Evolutionary conservation across 2,797 vertebrate species (phyloP).

Genomic region (Coracias cyanogaster): DNA sequence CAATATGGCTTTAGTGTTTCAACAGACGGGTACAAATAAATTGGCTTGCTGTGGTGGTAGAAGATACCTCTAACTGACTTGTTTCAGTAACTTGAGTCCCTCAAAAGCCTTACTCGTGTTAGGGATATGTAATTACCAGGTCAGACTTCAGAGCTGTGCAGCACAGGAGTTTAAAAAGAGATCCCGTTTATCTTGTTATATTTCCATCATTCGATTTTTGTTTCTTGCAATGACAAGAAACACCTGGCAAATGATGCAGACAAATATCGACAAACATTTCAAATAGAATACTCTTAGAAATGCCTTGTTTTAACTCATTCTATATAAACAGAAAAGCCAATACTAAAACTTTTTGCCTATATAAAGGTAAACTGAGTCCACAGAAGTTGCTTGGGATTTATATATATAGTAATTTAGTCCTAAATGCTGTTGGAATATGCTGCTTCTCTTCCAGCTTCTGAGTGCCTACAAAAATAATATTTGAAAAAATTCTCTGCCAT

Average conservation of each 20-base stretch:
- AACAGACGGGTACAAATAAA: neutral
- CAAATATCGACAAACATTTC: neutral
- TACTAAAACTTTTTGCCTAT: neutral
- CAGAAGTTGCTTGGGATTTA: neutral
- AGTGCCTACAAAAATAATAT: neutral
- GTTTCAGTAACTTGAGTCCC: neutral
- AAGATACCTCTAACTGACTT: slow-evolving; percentile 17
- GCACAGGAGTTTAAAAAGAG: neutral
- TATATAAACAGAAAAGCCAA: neutral
- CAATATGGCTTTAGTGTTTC: neutral
- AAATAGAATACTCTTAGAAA: neutral
- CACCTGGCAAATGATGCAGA: neutral
- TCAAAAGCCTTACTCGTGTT: neutral
- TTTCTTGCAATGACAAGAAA: neutral
- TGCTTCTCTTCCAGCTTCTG: neutral
- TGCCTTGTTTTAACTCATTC: neutral
- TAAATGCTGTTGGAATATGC: neutral
- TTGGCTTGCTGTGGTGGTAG: neutral
- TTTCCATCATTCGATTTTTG: neutral
- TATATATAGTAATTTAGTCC: neutral
- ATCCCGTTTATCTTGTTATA: neutral
- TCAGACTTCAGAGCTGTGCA: neutral
- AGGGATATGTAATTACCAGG: neutral
- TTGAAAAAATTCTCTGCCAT: neutral
- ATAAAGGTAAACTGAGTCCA: neutral